These are phyloP conservation scores for Gastrophryne carolinensis DNA, from an alignment of 2,797 vertebrate species.

Conservation along the genomic window DNA sequence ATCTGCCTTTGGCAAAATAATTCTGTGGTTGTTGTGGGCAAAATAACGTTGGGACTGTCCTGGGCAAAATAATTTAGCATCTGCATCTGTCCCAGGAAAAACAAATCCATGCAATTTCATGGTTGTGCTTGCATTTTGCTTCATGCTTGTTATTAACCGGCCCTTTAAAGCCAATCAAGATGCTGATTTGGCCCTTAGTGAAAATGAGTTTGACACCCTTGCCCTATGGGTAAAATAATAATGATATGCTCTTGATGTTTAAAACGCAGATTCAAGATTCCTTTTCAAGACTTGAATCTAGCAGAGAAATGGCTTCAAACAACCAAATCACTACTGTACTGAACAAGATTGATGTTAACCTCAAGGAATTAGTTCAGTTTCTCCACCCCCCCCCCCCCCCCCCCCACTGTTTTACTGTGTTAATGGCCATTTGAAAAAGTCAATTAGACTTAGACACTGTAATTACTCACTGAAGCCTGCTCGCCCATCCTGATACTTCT, in stretches of 20 bases:
- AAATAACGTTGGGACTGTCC: too few relatives aligned
- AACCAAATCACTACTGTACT: neutral
- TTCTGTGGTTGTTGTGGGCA: too few relatives aligned
- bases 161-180: too few relatives aligned
- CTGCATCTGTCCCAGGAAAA: too few relatives aligned
- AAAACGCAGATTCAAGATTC: neutral
- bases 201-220: too few relatives aligned
- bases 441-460: conserved; percentile 43
- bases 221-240: neutral
- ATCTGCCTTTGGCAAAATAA: too few relatives aligned
- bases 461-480: conserved; percentile 42
- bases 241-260: neutral
- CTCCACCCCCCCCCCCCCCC: too few relatives aligned
- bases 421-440: conserved; percentile 38
- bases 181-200: too few relatives aligned
- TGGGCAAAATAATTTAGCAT: too few relatives aligned
- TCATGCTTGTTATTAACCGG: too few relatives aligned
- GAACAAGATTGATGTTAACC: conserved; percentile 33
- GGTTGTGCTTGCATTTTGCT: too few relatives aligned
- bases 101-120: too few relatives aligned
- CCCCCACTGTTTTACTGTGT: conserved; percentile 26
- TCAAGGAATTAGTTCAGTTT: conserved; percentile 18
- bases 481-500: conserved; percentile 6
- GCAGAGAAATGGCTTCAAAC: neutral
- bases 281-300: neutral